A percentile compares a stretch with the other conserved stretches of the same genome.
phyloP scores from a whole-genome alignment of 2,797 vertebrate species.

The Muscicapa comitata region DNA sequence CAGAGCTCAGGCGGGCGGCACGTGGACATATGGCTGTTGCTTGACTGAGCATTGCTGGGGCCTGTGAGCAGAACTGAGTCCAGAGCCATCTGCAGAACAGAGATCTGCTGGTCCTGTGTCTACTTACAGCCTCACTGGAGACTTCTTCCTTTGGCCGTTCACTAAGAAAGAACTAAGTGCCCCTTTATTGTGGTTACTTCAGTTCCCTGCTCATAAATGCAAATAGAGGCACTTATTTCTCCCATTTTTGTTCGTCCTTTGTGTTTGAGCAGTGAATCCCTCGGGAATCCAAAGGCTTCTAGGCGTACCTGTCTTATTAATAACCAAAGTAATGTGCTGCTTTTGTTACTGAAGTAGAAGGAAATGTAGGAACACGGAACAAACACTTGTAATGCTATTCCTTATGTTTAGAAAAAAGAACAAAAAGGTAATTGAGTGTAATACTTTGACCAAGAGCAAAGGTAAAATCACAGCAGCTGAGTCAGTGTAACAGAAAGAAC shows the following conservation, averaged over 20 bases:
- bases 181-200: background rate
- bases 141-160: background rate
- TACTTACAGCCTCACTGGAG: background rate
- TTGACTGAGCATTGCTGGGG: background rate
- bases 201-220: background rate
- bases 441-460: constrained; percentile 40
- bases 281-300: background rate
- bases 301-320: background rate
- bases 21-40: accelerated
- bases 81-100: background rate
- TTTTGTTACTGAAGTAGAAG: constrained; percentile 10
- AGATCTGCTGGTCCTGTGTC: background rate
- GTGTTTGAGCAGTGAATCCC: background rate
- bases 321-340: background rate
- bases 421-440: background rate
- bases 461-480: constrained; percentile 52
- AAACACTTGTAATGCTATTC: constrained; percentile 12
- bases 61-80: background rate
- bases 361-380: background rate
- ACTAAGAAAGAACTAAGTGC: background rate
- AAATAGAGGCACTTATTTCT: background rate
- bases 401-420: constrained; percentile 7
- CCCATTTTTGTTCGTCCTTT: background rate
- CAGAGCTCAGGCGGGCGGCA: background rate
- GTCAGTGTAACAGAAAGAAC: constrained; percentile 27